phyloP scores from a whole-genome alignment of 2,113 vertebrate species.

The Nothocercus julius region DNA sequence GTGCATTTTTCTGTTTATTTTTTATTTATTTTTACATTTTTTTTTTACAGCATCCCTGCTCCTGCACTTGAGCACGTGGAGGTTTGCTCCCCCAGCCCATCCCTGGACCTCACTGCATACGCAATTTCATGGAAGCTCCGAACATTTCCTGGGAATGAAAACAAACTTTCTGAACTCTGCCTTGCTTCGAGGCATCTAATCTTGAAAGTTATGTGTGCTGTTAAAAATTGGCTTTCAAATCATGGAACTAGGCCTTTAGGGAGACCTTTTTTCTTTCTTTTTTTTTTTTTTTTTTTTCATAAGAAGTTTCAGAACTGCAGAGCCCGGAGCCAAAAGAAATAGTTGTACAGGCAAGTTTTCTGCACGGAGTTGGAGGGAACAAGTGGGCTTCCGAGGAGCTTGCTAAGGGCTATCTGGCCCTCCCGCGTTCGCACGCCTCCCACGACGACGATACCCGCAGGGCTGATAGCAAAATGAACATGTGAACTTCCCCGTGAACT shows the following conservation, averaged over 20 bases:
- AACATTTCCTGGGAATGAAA: conserved; percentile 49
- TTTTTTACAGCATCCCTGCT: neutral
- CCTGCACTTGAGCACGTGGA: neutral
- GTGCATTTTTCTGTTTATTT: too few relatives aligned
- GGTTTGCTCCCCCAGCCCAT: neutral
- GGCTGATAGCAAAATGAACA: conserved; percentile 9
- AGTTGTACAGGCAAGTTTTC: conserved; percentile 51
- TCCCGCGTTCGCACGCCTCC: neutral
- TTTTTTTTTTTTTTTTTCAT: neutral
- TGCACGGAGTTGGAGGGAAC: neutral
- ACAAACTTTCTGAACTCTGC: conserved; percentile 61
- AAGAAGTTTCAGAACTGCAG: conserved; percentile 36
- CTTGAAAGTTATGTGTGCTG: conserved; percentile 66
- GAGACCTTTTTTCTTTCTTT: neutral
- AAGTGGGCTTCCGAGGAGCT: neutral
- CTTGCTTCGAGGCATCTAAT: conserved; percentile 45
- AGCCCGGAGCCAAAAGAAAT: conserved; percentile 60
- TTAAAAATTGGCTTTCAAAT: conserved; percentile 73
- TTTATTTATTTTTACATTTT: too few relatives aligned
- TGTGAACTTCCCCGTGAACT: conserved; percentile 38
- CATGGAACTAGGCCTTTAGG: conserved; percentile 46
- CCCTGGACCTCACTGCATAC: neutral
- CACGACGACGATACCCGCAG: neutral
- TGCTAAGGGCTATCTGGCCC: conserved; percentile 4
- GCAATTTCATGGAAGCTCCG: conserved; percentile 36